Percentiles rank a stretch among this genome's conserved stretches.
Evolutionary conservation across 2,888 invertebrate species (phyloP).

Genomic region (Limnephilus marmoratus): DNA sequence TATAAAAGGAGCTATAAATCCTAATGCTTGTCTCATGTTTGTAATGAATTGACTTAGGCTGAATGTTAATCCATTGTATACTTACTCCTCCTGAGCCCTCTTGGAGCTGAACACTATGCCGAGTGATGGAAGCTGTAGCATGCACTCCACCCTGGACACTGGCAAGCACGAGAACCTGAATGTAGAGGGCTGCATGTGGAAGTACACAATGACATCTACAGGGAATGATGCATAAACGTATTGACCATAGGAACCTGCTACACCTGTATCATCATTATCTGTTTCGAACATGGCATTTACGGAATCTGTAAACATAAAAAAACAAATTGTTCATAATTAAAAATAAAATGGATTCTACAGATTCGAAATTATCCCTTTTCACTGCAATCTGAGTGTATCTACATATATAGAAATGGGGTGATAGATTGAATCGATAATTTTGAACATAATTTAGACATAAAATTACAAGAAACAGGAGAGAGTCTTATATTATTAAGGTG

Average conservation of each 20-base stretch:
- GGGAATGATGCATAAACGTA: conserved; percentile 96
- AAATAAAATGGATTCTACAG: not conserved
- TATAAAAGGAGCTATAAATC: too few relatives aligned
- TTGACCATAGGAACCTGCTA: conserved; percentile 82
- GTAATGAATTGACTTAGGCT: not conserved
- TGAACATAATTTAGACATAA: not conserved
- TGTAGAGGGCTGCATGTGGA: conserved; percentile 98
- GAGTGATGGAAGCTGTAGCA: conserved; percentile 96
- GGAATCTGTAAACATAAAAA: conserved; percentile 56
- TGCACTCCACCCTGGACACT: conserved; percentile 95
- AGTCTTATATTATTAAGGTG: too few relatives aligned
- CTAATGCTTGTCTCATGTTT: not conserved
- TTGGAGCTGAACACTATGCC: conserved; percentile 98
- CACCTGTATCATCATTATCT: conserved; percentile 70
- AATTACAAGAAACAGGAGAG: not conserved
- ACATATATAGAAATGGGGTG: too few relatives aligned
- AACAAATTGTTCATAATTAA: not conserved
- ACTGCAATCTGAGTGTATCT: not conserved
- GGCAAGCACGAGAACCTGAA: conserved; percentile 97
- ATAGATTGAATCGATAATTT: too few relatives aligned
- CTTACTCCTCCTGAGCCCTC: conserved; percentile 86
- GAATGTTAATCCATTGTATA: conserved; percentile 60
- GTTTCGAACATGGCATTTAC: conserved; percentile 62
- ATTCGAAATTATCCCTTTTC: too few relatives aligned
- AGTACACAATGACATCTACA: conserved; percentile 98